Evolutionary conservation across 2,888 invertebrate species (phyloP), one percentile per base, ranked within the genome.

Genomic region (Hartigia nigra): DNA sequence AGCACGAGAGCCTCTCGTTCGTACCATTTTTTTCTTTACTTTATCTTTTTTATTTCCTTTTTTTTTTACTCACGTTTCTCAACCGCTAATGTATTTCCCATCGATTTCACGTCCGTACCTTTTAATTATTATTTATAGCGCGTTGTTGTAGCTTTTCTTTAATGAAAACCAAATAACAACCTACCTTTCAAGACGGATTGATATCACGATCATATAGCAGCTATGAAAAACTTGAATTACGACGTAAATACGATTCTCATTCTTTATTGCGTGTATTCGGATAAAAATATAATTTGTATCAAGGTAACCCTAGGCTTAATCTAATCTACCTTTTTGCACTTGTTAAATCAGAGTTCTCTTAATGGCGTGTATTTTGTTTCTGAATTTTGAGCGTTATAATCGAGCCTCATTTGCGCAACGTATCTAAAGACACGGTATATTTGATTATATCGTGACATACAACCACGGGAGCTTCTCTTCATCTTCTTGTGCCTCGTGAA

Each of bases 31-130:
- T n/a, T n/a, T 70, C 78, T 79, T 83, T 81, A 80, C 81, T 76
- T 76, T 31, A 35, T 31, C 69, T 76, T 72, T 78, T 76, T 76
- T 39, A 34, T n/a, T 9, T 76, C 39, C 12, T 72, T 72, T 39
- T 34, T 77, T 37, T 77, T 74, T 69, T 76, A 39, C 35, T 74
- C 74, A 35, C 74, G 55, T 77, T 75, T 78, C 79, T 82, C 81
- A 80, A 85, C 85, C 83, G 79, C 79, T 77, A 35, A 77, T 70
- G 80, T 85, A 86, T 85, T 86, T 83, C 82, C 86, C 81, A 81
- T 85, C 86, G 82, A 85, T 85, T 84, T 86, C 83, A 74, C 78
- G 80, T 79, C 74, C 82, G 84, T 84, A 86, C 84, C 83, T 86
- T 76, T 77, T 77, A 76, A 83, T 83, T 77, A 80, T 81, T 83